A percentile compares a stretch with the other conserved stretches of the same genome.
phyloP scores from a whole-genome alignment of 1,140 invertebrate species.

The Drosophila sp. region DNA sequence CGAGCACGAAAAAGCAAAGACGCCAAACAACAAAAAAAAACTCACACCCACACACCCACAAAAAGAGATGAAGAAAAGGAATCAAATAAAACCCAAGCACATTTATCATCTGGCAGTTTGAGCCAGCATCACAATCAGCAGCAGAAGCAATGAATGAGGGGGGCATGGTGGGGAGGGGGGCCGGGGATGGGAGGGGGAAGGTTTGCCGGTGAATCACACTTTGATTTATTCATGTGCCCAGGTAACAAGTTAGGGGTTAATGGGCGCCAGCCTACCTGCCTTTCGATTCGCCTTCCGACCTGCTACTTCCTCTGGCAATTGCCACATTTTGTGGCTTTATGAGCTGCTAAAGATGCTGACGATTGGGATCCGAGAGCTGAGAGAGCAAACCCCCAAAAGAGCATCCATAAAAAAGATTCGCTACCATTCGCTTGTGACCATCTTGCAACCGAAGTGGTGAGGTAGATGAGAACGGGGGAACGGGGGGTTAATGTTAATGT shows the following conservation, averaged over 20 bases:
- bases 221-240: conserved; percentile 78
- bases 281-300: not conserved
- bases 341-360: conserved; percentile 66
- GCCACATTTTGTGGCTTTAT: conserved; percentile 55
- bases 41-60: not conserved
- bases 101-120: conserved; percentile 69
- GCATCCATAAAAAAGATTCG: conserved; percentile 17
- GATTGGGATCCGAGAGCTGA: not conserved
- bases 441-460: no score
- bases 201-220: conserved; percentile 42
- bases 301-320: conserved; percentile 25
- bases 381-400: not conserved
- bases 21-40: conserved; percentile 1
- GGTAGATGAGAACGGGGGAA: not conserved
- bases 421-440: not conserved
- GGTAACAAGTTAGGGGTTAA: conserved; percentile 70
- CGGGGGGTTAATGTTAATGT: conserved; percentile 4
- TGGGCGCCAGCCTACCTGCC: conserved; percentile 38
- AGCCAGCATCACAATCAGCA: conserved; percentile 10
- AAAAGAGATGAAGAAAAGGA: conserved; percentile 13
- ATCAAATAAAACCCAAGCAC: conserved; percentile 43
- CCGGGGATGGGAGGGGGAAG: not conserved
- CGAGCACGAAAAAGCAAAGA: conserved; percentile 31
- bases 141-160: not conserved
- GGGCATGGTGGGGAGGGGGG: not conserved